Conservation (phyloP, 2,113 vertebrate genomes). For the Calonectris borealis region DNA sequence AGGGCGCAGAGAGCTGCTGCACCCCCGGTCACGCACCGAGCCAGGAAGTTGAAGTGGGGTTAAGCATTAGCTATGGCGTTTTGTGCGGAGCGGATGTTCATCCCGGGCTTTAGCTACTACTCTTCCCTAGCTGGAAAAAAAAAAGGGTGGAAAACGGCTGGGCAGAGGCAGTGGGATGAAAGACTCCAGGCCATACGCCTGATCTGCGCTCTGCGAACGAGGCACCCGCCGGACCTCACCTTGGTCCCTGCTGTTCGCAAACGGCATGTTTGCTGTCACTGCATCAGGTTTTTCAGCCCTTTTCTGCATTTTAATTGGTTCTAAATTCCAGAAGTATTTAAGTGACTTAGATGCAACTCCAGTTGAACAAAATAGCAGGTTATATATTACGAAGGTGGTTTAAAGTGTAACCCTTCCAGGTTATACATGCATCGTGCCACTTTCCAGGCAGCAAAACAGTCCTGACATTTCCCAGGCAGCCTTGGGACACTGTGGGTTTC, state of each 20-base stretch:
- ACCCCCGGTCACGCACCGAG: accelerated
- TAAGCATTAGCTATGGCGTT: background rate
- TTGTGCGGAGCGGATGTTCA: background rate
- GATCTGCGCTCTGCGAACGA: background rate
- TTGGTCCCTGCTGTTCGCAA: background rate
- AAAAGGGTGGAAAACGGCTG: background rate
- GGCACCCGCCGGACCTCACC: background rate
- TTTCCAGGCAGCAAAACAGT: background rate
- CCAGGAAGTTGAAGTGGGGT: background rate
- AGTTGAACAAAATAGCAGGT: background rate
- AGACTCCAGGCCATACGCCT: accelerated
- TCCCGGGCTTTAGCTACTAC: background rate
- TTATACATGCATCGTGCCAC: accelerated
- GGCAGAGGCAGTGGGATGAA: background rate
- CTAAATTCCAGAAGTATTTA: background rate
- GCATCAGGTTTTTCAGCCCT: background rate
- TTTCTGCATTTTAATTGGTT: background rate
- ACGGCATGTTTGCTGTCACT: accelerated
- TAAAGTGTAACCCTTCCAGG: background rate
- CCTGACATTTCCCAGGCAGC: background rate
- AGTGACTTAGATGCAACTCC: background rate
- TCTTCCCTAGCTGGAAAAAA: background rate
- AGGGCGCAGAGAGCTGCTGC: background rate
- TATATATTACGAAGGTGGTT: background rate
- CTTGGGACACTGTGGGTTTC: background rate